Percentiles rank a stretch among this genome's conserved stretches.
phyloP scores from a whole-genome alignment of 2,113 vertebrate genomes.

The Galeopterus variegatus region DNA sequence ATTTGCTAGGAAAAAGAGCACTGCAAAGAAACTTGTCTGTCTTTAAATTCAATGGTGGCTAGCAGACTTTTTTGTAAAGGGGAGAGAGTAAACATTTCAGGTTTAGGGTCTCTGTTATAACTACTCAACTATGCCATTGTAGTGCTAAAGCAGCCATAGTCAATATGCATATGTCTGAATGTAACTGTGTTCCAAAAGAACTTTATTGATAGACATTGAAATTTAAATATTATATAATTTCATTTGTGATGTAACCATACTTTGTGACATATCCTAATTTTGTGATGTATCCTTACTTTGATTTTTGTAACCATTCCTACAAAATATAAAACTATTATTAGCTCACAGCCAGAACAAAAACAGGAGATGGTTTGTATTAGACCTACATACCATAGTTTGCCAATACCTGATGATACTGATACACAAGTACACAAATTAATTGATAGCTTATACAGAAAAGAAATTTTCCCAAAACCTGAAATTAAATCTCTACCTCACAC shows the following conservation, averaged over 20 bases:
- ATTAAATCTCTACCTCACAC: not conserved
- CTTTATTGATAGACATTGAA: not conserved
- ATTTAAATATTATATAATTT: not conserved
- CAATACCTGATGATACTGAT: not conserved
- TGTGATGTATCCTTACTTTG: not conserved
- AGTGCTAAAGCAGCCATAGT: no score
- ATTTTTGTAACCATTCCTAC: not conserved
- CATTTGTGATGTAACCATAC: not conserved
- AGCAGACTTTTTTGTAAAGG: not conserved
- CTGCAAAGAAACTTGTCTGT: not conserved
- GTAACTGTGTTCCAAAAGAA: not conserved
- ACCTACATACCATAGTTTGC: not conserved
- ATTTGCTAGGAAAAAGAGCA: not conserved
- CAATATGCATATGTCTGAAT: not conserved
- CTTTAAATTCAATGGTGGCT: not conserved
- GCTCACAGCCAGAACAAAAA: not conserved
- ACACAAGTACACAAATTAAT: not conserved
- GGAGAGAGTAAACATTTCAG: not conserved
- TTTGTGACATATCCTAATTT: no score
- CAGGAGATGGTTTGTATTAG: not conserved
- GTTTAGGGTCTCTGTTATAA: not conserved
- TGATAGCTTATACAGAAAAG: not conserved
- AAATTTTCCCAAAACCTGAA: not conserved
- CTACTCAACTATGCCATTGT: not conserved
- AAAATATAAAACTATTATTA: not conserved